Percentiles rank a stretch among this genome's conserved stretches.
phyloP scores from a whole-genome alignment of 1,140 invertebrate genomes.

The Diachasmimorpha longicaudata region DNA sequence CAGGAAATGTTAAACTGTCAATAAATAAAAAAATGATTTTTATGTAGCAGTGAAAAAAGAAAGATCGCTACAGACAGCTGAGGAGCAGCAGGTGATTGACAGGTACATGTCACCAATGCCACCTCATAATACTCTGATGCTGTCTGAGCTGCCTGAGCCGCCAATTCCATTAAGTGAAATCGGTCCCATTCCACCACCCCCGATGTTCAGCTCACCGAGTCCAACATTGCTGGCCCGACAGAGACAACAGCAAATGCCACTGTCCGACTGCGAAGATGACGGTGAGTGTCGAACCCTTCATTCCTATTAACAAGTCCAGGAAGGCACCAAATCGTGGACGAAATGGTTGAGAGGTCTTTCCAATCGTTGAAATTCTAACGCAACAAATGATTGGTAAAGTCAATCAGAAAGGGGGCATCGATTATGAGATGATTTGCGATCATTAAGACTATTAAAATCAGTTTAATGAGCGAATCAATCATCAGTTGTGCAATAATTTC shows the following conservation, averaged over 20 bases:
- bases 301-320: no score
- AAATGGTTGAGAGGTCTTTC: no score
- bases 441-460: no score
- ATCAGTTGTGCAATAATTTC: no score
- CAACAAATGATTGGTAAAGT: no score
- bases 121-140: constrained; percentile 66
- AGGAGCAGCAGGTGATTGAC: constrained; percentile 59
- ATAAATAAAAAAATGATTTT: not conserved
- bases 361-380: no score
- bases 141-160: constrained; percentile 87
- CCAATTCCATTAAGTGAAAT: constrained; percentile 91
- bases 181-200: constrained; percentile 92
- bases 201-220: constrained; percentile 92
- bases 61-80: constrained; percentile 61
- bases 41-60: constrained; percentile 62
- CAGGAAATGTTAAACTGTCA: no score
- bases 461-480: no score
- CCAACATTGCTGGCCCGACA: constrained; percentile 70
- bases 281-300: constrained; percentile 57
- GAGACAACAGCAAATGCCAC: constrained; percentile 59
- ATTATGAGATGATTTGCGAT: no score
- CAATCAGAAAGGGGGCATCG: no score
- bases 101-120: constrained; percentile 53
- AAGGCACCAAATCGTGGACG: not conserved
- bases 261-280: constrained; percentile 71